Conservation (phyloP, 2,113 vertebrate genomes). For the Balaeniceps rex region DNA sequence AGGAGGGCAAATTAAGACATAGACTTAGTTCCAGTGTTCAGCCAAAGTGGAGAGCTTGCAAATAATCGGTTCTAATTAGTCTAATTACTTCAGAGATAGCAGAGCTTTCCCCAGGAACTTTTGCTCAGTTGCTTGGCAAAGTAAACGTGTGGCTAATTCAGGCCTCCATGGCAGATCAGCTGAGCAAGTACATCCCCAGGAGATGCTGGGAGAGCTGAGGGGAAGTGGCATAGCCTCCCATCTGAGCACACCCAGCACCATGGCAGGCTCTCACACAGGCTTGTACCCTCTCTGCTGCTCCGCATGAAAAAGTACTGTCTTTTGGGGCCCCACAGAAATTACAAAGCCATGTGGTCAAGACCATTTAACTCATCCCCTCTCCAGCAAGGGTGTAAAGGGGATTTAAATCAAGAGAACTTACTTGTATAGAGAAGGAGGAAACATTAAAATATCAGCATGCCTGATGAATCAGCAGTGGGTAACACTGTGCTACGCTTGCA, state of each 20-base stretch:
- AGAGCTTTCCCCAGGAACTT: conserved; percentile 5
- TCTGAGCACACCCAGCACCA: neutral
- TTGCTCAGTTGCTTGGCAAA: neutral
- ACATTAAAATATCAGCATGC: neutral
- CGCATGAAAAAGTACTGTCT: neutral
- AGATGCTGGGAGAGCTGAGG: neutral
- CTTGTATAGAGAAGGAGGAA: neutral
- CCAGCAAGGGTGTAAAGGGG: neutral
- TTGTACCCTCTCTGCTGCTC: neutral
- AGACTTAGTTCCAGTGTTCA: conserved; percentile 1
- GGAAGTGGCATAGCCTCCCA: accelerated
- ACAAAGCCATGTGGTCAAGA: neutral
- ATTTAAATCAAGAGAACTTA: neutral
- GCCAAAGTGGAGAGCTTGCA: neutral
- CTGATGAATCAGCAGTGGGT: neutral
- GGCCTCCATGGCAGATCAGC: neutral
- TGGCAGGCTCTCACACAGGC: accelerated
- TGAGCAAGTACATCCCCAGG: neutral
- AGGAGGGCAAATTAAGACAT: conserved; percentile 22
- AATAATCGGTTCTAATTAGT: conserved; percentile 28
- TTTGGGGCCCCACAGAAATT: neutral
- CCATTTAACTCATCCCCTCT: neutral
- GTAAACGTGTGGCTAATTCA: neutral
- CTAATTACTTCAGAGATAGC: conserved; percentile 23
- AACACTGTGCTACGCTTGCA: neutral